Evolutionary conservation across 2,113 vertebrate species (phyloP).

Genomic region (Saccopteryx leptura): DNA sequence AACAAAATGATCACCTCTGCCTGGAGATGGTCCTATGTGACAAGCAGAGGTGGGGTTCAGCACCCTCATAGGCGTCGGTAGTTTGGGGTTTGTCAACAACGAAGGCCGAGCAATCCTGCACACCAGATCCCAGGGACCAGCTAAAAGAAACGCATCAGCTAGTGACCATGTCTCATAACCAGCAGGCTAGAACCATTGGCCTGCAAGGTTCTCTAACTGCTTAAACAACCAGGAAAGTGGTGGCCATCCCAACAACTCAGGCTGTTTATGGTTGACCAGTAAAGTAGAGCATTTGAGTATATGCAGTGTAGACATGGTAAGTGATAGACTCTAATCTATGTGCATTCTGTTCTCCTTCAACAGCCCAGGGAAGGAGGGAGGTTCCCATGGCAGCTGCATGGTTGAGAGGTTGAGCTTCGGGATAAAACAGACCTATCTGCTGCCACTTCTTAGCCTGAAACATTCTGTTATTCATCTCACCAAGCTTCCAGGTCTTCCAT

Average conservation of each 20-base stretch:
- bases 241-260: too few species aligned
- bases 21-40: neutral
- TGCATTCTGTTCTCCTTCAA: neutral
- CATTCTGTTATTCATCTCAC: neutral
- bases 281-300: neutral
- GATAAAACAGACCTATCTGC: neutral
- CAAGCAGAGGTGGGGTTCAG: neutral
- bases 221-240: neutral
- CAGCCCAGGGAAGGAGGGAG: neutral
- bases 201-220: neutral
- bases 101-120: fast-evolving
- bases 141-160: neutral
- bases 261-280: neutral
- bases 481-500: neutral
- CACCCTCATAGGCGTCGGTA: fast-evolving
- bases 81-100: neutral
- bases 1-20: neutral
- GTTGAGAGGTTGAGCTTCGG: neutral
- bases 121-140: neutral
- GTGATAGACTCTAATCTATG: fast-evolving
- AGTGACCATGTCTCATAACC: neutral
- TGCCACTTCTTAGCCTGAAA: neutral
- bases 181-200: neutral
- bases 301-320: fast-evolving
- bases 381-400: neutral